Evolutionary conservation across 1,140 invertebrate species (phyloP).

Genomic region (Zaprionus davidi): DNA sequence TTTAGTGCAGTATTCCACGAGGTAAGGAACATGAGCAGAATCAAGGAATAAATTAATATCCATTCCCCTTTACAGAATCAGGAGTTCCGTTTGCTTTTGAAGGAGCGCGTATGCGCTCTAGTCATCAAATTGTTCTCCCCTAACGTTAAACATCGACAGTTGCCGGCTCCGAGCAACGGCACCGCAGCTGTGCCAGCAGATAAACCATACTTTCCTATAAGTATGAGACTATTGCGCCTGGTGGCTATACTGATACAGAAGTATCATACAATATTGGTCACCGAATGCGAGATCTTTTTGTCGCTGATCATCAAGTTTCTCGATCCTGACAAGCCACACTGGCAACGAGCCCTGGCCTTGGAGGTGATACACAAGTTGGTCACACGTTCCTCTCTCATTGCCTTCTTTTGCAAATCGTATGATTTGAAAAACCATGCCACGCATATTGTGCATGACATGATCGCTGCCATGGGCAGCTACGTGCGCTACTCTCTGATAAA

Average conservation of each 20-base stretch:
- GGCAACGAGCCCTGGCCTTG: constrained; percentile 97
- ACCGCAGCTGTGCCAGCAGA: constrained; percentile 88
- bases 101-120: constrained; percentile 98
- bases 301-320: constrained; percentile 98
- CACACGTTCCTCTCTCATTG: constrained; percentile 93
- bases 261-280: constrained; percentile 97
- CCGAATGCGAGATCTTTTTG: constrained; percentile 99
- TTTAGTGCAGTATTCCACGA: constrained; percentile 97
- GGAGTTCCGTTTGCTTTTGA: constrained; percentile 97
- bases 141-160: constrained; percentile 94
- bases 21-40: constrained; percentile 85
- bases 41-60: constrained; percentile 20
- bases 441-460: constrained; percentile 97
- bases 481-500: constrained; percentile 95
- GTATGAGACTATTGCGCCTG: constrained; percentile 96
- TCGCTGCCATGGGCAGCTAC: constrained; percentile 96
- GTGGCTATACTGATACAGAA: constrained; percentile 97
- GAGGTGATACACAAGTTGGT: constrained; percentile 98
- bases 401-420: constrained; percentile 96
- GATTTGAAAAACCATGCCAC: constrained; percentile 97
- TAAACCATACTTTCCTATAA: constrained; percentile 98
- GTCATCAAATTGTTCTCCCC: constrained; percentile 99
- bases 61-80: constrained; percentile 88
- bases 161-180: constrained; percentile 82
- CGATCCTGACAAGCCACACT: constrained; percentile 97